Base-by-base conservation (phyloP, 92 coral and sea anemone species). In the Meandrina meandrites region DNA sequence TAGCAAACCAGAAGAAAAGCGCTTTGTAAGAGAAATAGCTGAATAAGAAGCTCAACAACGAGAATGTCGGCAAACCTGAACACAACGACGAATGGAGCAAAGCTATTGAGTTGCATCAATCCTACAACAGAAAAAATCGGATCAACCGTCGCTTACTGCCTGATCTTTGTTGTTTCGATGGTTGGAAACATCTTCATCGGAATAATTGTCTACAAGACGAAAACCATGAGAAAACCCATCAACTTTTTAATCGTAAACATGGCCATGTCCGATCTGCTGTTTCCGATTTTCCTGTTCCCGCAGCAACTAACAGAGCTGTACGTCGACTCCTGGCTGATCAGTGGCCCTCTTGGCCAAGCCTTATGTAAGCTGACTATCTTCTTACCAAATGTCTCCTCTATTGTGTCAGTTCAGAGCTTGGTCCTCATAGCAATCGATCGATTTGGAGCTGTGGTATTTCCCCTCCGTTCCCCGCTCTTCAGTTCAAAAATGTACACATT, bases 241-340 rank as follows among this genome's bases (percentile, higher is more conserved):
- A 48, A 77, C 76, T 72, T 72, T 18, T 35, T 72, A 32, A 32
- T 72, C 13, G 76, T 72, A 34, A 72, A 72, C 45, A 72, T 72
- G 76, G 76, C 47, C 76, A 77, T 77, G 24, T 50, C 80, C 56
- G 58, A 45, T 45, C 80, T 48, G 36, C 24, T 77, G 48, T 72
- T 71, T 12, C 76, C 70, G 21, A 31, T 71, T 72, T 71, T 71
- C 9, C 11, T 35, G 37, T 3, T 71, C 22, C 45, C 45, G 22
- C n/a, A n/a, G n/a, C n/a, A n/a, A n/a, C 3, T 34, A 1, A 16
- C 16, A 69, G 7, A 0, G 74, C 37, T 21, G 27, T 60, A 1
- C n/a, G n/a, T 21, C n/a, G 8, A 60, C 67, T 60, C 0, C 30
- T 21, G 8, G 67, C 67, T 60, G 67, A 60, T 60, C 67, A 7